Evolutionary conservation across 2,113 vertebrate genomes (phyloP).

Genomic region (Ornithorhynchus anatinus): DNA sequence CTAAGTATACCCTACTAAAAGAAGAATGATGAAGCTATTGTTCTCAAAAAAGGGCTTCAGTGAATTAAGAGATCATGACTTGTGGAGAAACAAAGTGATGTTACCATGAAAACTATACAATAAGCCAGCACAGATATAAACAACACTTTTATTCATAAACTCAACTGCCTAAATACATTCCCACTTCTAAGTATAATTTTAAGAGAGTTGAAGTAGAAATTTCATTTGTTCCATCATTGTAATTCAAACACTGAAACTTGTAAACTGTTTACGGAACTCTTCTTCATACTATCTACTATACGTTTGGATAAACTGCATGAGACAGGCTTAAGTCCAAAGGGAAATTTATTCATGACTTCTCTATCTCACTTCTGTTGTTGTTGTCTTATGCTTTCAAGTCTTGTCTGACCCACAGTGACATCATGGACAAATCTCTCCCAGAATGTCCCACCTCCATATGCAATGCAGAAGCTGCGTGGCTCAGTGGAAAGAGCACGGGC

Average conservation of each 20-base stretch:
- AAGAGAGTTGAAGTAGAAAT: slow-evolving; percentile 17
- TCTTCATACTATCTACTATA: slow-evolving; percentile 13
- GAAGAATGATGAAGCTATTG: slow-evolving; percentile 28
- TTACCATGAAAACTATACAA: slow-evolving; percentile 26
- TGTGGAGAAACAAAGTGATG: slow-evolving; percentile 30
- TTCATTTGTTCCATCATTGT: slow-evolving; percentile 23
- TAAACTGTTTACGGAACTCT: slow-evolving; percentile 22
- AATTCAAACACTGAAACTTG: slow-evolving; percentile 41
- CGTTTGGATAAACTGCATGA: not conserved
- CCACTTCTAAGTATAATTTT: slow-evolving; percentile 35
- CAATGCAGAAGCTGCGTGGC: no score
- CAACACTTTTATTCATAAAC: slow-evolving; percentile 49
- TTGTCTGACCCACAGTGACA: no score
- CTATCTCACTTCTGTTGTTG: no score
- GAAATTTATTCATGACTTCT: not conserved
- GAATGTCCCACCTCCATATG: no score
- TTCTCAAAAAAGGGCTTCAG: slow-evolving; percentile 19
- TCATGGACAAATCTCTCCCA: no score
- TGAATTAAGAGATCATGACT: slow-evolving; percentile 30
- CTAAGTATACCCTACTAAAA: slow-evolving; percentile 4
- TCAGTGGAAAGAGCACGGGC: no score
- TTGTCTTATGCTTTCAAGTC: no score
- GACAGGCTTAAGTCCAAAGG: not conserved
- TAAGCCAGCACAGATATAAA: slow-evolving; percentile 36
- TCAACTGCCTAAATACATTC: slow-evolving; percentile 35